Evolutionary conservation across 2,888 invertebrate species (phyloP).

Genomic region (Trichogramma dendrolimi): DNA sequence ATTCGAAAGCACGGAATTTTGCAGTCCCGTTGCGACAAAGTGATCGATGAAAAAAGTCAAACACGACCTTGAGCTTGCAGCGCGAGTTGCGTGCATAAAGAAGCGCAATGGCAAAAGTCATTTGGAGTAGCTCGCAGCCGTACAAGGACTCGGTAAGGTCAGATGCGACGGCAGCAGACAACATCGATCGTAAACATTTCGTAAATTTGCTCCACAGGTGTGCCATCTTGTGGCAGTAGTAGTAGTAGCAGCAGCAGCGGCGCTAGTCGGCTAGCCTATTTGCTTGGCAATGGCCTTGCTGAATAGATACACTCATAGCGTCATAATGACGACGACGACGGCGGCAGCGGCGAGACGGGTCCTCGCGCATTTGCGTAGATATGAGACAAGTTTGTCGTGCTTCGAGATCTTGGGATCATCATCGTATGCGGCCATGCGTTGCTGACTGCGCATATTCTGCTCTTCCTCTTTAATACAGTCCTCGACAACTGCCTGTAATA

Average conservation of each 20-base stretch:
- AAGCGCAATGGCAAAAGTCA: constrained; percentile 26
- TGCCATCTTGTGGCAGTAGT: constrained; percentile 43
- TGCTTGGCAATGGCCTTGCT: constrained; percentile 22
- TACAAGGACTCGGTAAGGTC: constrained; percentile 7
- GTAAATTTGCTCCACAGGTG: constrained; percentile 53
- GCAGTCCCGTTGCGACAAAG: neutral
- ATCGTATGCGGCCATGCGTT: too few species aligned
- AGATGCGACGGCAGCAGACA: constrained; percentile 37
- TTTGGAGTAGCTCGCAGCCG: constrained; percentile 31
- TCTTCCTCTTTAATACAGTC: too few species aligned
- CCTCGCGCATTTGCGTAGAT: too few species aligned
- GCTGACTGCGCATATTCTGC: too few species aligned
- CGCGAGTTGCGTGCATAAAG: constrained; percentile 8
- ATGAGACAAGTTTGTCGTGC: neutral
- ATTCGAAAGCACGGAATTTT: neutral
- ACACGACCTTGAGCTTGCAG: too few species aligned
- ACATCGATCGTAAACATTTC: constrained; percentile 51
- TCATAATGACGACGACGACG: constrained; percentile 2
- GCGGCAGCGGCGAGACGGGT: neutral
- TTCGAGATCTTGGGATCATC: constrained; percentile 22
- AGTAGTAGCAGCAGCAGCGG: constrained; percentile 42
- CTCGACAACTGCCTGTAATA: too few species aligned
- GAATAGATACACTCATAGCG: neutral
- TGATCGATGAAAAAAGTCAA: constrained; percentile 17
- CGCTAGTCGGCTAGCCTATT: constrained; percentile 44